These are phyloP conservation scores for Sebastes kiyomatsui DNA, from an alignment of 2,797 vertebrate genomes.

Conservation along the genomic window DNA sequence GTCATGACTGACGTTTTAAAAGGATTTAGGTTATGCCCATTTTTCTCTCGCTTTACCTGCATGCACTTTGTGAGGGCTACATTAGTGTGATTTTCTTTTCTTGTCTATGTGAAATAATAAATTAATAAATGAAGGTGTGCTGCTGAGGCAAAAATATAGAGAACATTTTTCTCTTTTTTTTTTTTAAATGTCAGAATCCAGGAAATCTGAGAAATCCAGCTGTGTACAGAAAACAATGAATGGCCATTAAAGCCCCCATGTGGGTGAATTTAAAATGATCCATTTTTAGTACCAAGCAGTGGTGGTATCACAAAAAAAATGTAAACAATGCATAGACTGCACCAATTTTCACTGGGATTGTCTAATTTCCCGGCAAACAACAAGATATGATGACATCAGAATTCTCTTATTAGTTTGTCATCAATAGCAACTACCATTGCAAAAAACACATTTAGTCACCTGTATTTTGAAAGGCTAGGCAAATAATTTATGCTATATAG, in stretches of 20 bases:
- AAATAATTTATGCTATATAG: neutral
- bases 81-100: neutral
- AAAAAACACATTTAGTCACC: neutral
- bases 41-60: neutral
- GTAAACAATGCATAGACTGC: too few species aligned
- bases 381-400: neutral
- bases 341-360: too few species aligned
- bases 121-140: neutral
- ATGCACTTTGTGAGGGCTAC: neutral
- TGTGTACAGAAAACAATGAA: neutral
- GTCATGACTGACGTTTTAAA: neutral
- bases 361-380: too few species aligned
- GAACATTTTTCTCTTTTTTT: neutral
- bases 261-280: neutral
- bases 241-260: neutral
- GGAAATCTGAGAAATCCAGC: neutral
- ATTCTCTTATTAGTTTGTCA: neutral
- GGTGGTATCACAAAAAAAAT: too few species aligned
- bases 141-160: neutral
- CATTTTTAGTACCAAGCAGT: neutral
- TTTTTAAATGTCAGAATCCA: neutral
- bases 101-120: neutral
- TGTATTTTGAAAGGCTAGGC: neutral
- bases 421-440: neutral
- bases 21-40: neutral